Evolutionary conservation across 92 coral and sea anemone genomes (phyloP).

Genomic region (Palythoa grandis): DNA sequence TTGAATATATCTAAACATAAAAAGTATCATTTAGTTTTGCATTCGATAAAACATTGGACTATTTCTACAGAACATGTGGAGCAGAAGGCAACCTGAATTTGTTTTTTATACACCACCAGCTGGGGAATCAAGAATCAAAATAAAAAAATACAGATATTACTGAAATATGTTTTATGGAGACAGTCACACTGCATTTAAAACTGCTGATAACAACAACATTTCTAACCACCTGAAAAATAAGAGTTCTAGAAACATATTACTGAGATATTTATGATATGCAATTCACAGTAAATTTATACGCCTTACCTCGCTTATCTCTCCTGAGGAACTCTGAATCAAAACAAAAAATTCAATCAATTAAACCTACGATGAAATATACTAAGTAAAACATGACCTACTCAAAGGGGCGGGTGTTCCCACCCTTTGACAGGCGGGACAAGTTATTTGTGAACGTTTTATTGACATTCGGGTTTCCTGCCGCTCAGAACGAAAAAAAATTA

Average conservation of each 20-base stretch:
- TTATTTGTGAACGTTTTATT: no score
- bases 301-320: slow-evolving; percentile 26
- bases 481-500: no score
- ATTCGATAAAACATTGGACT: not conserved
- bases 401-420: not conserved
- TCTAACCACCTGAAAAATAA: no score
- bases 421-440: no score
- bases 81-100: not conserved
- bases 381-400: not conserved
- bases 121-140: no score
- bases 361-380: not conserved
- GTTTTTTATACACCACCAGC: no score
- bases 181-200: no score
- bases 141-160: no score
- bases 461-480: no score
- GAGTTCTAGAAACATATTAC: no score
- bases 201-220: not conserved
- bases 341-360: not conserved
- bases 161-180: no score
- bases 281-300: not conserved
- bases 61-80: not conserved
- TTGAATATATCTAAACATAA: not conserved
- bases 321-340: slow-evolving; percentile 7
- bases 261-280: not conserved
- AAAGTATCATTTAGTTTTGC: not conserved